These are phyloP conservation scores for Meandrina meandrites DNA, from an alignment of 92 coral and sea anemone genomes.

Conservation along the genomic window DNA sequence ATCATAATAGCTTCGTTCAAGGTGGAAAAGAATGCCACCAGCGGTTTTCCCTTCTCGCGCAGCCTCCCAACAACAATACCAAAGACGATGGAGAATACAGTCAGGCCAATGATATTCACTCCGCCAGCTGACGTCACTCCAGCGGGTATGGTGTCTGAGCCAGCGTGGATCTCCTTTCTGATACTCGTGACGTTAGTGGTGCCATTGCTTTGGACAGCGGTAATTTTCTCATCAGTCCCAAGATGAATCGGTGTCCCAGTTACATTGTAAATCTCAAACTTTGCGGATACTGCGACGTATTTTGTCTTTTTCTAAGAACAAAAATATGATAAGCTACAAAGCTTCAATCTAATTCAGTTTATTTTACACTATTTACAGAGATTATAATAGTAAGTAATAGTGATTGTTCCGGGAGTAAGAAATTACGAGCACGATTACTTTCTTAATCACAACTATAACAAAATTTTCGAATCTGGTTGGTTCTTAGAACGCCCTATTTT, in stretches of 20 bases:
- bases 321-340: no score
- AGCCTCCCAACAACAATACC: conserved; percentile 67
- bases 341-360: no score
- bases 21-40: conserved; percentile 62
- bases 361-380: no score
- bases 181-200: conserved; percentile 58
- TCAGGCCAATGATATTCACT: conserved; percentile 76
- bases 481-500: no score
- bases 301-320: conserved; percentile 47
- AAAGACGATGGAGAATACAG: conserved; percentile 65
- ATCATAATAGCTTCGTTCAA: conserved; percentile 72
- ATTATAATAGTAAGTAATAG: no score
- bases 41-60: conserved; percentile 67
- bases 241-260: conserved; percentile 28
- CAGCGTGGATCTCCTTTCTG: conserved; percentile 41
- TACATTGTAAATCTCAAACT: conserved; percentile 36
- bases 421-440: no score
- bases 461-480: no score
- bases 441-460: no score
- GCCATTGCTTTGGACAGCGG: conserved; percentile 51
- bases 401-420: no score
- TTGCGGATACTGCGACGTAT: conserved; percentile 48
- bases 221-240: conserved; percentile 46
- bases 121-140: conserved; percentile 54
- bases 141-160: conserved; percentile 66